Evolutionary conservation across 2,888 invertebrate species (phyloP), one percentile per base, ranked within the genome.

Genomic region (Oligia fasciuncula): DNA sequence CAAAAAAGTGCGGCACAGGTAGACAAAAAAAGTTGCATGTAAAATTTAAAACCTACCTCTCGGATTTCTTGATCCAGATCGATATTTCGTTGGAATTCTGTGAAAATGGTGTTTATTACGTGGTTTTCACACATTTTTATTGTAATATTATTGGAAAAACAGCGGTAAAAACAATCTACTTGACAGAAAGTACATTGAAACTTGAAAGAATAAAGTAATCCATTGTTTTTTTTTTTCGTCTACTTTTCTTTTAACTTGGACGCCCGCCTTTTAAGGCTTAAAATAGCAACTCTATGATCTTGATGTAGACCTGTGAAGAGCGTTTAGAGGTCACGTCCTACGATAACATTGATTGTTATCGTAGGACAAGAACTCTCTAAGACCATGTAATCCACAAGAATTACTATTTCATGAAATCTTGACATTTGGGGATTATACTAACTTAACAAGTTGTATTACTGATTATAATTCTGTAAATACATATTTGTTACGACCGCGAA

Each of bases 21-120:
- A 29, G 9, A 35, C 1, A 13, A 60, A 29, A 29, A 65, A 72
- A 40, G 3, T 14, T 70, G 9, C 6, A 69, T 51, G 13, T 43
- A 40, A 4, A 73, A 43, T 60, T 23, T 51, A 3, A 9, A 60
- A 43, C 13, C 43, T 72, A 86, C 99, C 97, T 99, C 99, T 84
- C 98, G 97, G 65, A 98, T 92, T 92, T 98, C 98, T 93, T 99
- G 98, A 91, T 99, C 99, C 23, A 97, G 96, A 89, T 98, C 98
- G 57, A 99, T 96, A 92, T 97, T 97, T 82, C 98, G 97, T 92
- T 99, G 98, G 93, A 98, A 99, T 46, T 98, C 97, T 74, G 97
- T 97, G 93, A 99, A 89, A 70, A 99, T 90, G 98, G 97, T 80
- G 97, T 95, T 97, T 95, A 90, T 84, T 17, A 79, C 46, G 54